Evolutionary conservation across 2,113 vertebrate genomes (phyloP).

Genomic region (Barnardius zonarius): DNA sequence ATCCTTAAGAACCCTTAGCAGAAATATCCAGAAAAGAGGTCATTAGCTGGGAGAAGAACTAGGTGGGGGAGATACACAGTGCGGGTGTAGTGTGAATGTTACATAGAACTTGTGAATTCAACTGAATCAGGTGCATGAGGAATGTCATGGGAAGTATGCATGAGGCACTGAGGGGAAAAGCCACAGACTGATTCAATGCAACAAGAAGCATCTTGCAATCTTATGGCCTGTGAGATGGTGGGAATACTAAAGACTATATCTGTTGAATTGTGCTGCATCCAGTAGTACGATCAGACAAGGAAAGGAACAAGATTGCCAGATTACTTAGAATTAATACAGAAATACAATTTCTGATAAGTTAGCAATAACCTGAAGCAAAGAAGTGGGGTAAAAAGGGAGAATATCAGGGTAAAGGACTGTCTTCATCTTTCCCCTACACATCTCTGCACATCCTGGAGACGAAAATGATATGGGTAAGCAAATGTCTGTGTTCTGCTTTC

Average conservation of each 20-base stretch:
- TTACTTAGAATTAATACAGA: background rate
- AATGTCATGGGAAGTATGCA: background rate
- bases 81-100: rapidly evolving
- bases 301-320: rapidly evolving
- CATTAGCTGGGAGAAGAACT: background rate
- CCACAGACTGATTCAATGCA: background rate
- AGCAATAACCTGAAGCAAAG: background rate
- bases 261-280: background rate
- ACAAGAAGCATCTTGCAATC: background rate
- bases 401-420: background rate
- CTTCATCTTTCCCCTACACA: background rate
- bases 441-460: background rate
- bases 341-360: background rate
- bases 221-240: background rate
- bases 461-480: background rate
- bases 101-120: background rate
- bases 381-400: background rate
- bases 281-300: background rate
- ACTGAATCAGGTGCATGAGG: rapidly evolving
- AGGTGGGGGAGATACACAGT: background rate
- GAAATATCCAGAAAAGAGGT: background rate
- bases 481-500: background rate
- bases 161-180: background rate
- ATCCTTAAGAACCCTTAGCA: background rate
- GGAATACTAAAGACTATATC: background rate